Base-by-base conservation (phyloP, 2,797 vertebrate species). In the Clarias pachynema region DNA sequence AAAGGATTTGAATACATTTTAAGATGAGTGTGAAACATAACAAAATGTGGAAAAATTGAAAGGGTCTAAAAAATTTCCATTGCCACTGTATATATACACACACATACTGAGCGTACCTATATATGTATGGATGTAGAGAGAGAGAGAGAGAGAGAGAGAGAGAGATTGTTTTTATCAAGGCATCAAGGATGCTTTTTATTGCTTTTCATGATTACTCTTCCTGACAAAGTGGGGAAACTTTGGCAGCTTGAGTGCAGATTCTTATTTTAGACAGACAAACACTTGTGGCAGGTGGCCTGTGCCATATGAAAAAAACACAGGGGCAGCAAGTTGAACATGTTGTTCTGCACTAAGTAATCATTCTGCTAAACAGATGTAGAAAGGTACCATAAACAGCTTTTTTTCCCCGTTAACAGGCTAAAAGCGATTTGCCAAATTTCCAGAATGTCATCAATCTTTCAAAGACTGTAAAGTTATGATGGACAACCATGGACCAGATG, bases 361-460 rank as follows among this genome's bases (percentile, higher is more conserved):
- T 91, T 88, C 92, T 93, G 92, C 90, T 91, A 92, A 93, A 92
- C 94, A 95, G 94, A 94, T 93, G 92, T 89, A 92, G 91, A 92
- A 90, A 90, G 79, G 44, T 57, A 69, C 66, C 44, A 81, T 81
- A 81, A 81, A 53, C 79, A 66, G 40, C 79, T 12, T 63, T 26
- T 63, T 65, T 29, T 8, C 20, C 31, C 24, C 12, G 70, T 57
- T 20, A 56, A 22, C 40, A 53, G 63, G 18, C 79, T 49, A 29
- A 68, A 70, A n/a, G 40, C 24, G 63, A 56, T 31, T 69, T 81
- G 65, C 81, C 63, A 72, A 70, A 82, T 18, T 78, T 78, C 75
- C 75, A 78, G 22, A 24, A 78, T 78, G 57, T 60, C 75, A 60
- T n/a, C n/a, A 65, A 66, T 44, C 59, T 40, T 79, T 59, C 29